Base-by-base conservation (phyloP, 2,113 vertebrate genomes). In the Rattus norvegicus region DNA sequence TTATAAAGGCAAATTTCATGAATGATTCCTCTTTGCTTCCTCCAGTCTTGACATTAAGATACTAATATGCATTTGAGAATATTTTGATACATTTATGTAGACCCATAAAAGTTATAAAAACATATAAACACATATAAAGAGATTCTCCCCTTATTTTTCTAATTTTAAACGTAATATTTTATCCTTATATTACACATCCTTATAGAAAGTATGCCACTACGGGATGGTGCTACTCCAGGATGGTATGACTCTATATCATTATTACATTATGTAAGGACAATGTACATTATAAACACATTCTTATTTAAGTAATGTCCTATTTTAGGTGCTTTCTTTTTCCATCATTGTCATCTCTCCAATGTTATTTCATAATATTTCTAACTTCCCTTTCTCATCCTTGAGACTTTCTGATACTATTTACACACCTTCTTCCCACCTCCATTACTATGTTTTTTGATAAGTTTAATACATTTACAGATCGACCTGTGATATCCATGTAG, bases 31-130 rank as follows among this genome's bases (percentile, higher is more conserved):
- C 36, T 90, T 17, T 88, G 47, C 59, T 70, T 80, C 12, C 43
- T 95, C 70, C 19, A 89, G 30, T 76, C n/a, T 69, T 36, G 7
- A 85, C 26, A 75, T 54, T 95, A 92, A 39, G 39, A n/a, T 93
- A 95, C 14, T 91, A 20, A 69, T 69, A 92, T 54, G 49, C 28
- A 83, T 56, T 63, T 33, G 12, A 91, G 43, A 93, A n/a, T 43
- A 24, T 85, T 80, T 92, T 72, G 3, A 52, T 17, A 52, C 54
- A 56, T 36, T n/a, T 56, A 56, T 56, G 10, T 22, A 56, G 33
- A 56, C 8, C 2, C 17, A 79, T 56, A 94, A 91, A 59, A 72
- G 43, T 70, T 20, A 72, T 10, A 61, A 3, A 88, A 26, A 79
- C 13, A 84, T 47, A 76, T 0, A 65, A 16, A 92, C 7, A 88